These are phyloP conservation scores for Zaprionus lineosus DNA, from an alignment of 2,888 invertebrate genomes.

Conservation along the genomic window DNA sequence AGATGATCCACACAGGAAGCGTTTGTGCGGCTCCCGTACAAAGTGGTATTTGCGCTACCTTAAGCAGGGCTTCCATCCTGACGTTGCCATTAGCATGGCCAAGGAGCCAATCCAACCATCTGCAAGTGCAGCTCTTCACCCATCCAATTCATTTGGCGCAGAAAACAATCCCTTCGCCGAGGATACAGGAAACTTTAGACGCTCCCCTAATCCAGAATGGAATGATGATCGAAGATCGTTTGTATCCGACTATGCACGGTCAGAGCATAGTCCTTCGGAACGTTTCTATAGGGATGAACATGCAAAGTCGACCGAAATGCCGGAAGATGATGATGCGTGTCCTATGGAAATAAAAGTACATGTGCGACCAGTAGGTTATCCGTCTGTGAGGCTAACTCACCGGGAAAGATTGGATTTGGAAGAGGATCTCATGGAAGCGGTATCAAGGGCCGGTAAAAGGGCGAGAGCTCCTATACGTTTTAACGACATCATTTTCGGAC, in stretches of 20 bases:
- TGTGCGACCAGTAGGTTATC: slow-evolving; percentile 23
- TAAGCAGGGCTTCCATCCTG: slow-evolving; percentile 1
- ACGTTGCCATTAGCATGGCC: slow-evolving; percentile 26
- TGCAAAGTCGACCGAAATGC: too few relatives aligned
- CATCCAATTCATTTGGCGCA: too few relatives aligned
- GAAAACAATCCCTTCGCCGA: too few relatives aligned
- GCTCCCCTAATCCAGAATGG: too few relatives aligned
- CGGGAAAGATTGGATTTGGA: slow-evolving; percentile 28
- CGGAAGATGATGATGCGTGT: neutral
- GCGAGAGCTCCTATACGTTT: slow-evolving; percentile 24
- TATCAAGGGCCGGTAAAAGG: slow-evolving; percentile 1
- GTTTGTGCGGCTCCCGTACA: slow-evolving; percentile 19
- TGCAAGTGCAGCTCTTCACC: too few relatives aligned
- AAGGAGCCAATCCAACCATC: slow-evolving; percentile 31
- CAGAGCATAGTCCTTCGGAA: too few relatives aligned
- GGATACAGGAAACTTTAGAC: too few relatives aligned
- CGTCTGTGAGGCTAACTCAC: neutral
- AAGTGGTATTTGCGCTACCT: slow-evolving; percentile 37
- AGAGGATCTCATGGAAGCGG: slow-evolving; percentile 34
- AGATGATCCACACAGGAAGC: neutral
- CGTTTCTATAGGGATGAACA: too few relatives aligned
- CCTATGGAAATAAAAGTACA: slow-evolving; percentile 15
- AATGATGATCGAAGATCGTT: too few relatives aligned
- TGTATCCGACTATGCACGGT: too few relatives aligned
- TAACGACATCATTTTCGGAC: neutral